Conservation (phyloP, 2,888 invertebrate species). For the Megaustenia siamemsis region DNA sequence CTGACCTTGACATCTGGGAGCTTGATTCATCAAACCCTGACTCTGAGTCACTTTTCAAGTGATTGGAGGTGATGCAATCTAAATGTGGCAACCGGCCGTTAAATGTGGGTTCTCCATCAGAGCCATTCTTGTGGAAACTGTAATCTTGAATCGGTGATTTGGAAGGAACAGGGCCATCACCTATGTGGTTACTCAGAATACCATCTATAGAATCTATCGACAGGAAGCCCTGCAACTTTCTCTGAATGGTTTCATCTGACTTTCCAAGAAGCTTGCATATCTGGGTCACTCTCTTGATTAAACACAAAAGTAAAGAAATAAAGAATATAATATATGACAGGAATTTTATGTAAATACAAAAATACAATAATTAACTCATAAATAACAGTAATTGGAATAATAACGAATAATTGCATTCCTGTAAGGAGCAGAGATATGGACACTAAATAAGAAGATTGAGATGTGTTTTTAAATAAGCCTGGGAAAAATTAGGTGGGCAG, state of each 20-base stretch:
- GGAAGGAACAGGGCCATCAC: slow-evolving; percentile 50
- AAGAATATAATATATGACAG: background rate
- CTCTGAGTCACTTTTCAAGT: slow-evolving; percentile 76
- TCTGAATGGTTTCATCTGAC: slow-evolving; percentile 73
- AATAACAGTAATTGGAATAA: too few species aligned
- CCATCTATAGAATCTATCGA: slow-evolving; percentile 77
- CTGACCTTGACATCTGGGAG: slow-evolving; percentile 75
- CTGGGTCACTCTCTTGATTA: slow-evolving; percentile 73
- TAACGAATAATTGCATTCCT: too few species aligned
- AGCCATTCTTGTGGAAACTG: slow-evolving; percentile 42
- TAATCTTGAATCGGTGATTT: slow-evolving; percentile 49
- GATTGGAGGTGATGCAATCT: slow-evolving; percentile 46
- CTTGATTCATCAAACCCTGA: slow-evolving; percentile 80
- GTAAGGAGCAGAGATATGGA: too few species aligned
- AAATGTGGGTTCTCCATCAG: slow-evolving; percentile 33
- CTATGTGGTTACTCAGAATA: slow-evolving; percentile 57
- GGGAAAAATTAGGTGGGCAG: too few species aligned
- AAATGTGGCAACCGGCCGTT: slow-evolving; percentile 41
- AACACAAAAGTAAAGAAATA: slow-evolving; percentile 46
- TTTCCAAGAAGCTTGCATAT: slow-evolving; percentile 75
- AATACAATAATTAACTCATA: too few species aligned
- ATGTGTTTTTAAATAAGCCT: too few species aligned
- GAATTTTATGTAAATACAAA: too few species aligned
- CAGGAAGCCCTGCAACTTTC: slow-evolving; percentile 75
- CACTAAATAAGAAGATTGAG: too few species aligned